Base-by-base conservation (phyloP, 2,888 invertebrate species). In the Taphrorychus bicolor region DNA sequence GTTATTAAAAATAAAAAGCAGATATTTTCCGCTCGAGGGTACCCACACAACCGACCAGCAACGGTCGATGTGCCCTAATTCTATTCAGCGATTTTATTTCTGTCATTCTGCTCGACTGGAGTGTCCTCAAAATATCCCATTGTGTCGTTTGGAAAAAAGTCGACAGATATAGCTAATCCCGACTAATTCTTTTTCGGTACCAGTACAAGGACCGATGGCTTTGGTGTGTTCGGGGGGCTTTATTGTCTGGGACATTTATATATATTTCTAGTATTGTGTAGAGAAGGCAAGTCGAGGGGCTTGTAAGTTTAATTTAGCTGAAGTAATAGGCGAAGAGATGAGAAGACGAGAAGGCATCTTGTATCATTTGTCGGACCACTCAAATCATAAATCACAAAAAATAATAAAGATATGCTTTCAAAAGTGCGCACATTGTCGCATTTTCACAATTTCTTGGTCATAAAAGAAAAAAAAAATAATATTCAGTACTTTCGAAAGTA, bases 241-340 rank as follows among this genome's bases (percentile, higher is more conserved):
- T 5, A 32, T 45, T 45, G 19, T 45, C 19, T 18, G 21, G 45
- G 54, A 49, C 21, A 57, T 56, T 54, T 62, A 54, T 62, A 54
- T n/a, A n/a, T 63, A 63, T 63, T 63, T 63, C 54, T 57, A 17
- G 56, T 17, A 63, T 63, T 63, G 62, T 63, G 57, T 40, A 49
- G 40, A 19, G 21, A 57, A 63, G 62, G 62, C 62, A 63, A 63
- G 62, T 57, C 56, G 14, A 40, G 40, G 40, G 57, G 16, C 40
- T 57, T 18, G 19, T 11, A 16, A 24, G 62, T 40, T 56, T 49
- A 63, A 63, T 63, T 63, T 57, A 49, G 51, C n/a, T 56, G 62
- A 63, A 63, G 22, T 57, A 63, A 57, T 61, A 5, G n/a, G 32
- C 32, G 32, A 9, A 11, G 32, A 32, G 11, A 11, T 3, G 7